These are phyloP conservation scores for Scytalopus superciliaris DNA, from an alignment of 2,113 vertebrate genomes.

Conservation along the genomic window DNA sequence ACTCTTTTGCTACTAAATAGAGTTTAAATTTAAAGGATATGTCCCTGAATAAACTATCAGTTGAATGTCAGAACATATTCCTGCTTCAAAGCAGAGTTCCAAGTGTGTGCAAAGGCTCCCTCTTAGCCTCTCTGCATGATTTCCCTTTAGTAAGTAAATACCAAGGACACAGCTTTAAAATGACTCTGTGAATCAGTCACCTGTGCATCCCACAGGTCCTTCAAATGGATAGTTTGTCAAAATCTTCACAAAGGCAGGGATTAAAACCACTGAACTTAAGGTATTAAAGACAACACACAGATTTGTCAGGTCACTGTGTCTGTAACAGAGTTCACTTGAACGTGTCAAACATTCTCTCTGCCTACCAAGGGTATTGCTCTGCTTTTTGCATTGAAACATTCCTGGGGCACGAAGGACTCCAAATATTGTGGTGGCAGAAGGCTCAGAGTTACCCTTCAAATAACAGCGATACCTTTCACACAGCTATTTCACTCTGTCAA, in stretches of 20 bases:
- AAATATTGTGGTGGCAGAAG: neutral
- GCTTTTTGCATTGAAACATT: slow-evolving; percentile 9
- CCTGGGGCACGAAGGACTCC: neutral
- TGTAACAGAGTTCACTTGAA: slow-evolving; percentile 8
- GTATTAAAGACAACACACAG: neutral
- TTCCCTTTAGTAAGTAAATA: slow-evolving; percentile 55
- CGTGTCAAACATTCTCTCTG: neutral
- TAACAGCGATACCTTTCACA: neutral
- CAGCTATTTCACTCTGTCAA: neutral
- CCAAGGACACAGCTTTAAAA: slow-evolving; percentile 49
- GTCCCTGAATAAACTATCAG: neutral
- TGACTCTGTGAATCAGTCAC: slow-evolving; percentile 33
- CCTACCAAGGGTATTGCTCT: neutral
- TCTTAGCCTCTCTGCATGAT: neutral
- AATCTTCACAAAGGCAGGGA: slow-evolving; percentile 41
- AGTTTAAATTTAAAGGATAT: neutral
- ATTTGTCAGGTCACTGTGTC: slow-evolving; percentile 21
- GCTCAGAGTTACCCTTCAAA: neutral
- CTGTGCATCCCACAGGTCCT: neutral
- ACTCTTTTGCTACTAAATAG: neutral
- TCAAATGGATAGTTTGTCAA: slow-evolving; percentile 58
- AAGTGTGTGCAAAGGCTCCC: slow-evolving; percentile 44
- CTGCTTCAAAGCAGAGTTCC: slow-evolving; percentile 28
- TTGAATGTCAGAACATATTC: slow-evolving; percentile 57
- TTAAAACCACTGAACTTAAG: slow-evolving; percentile 49